Conservation (phyloP, 2,888 invertebrate species). For the Tribolium freemani region DNA sequence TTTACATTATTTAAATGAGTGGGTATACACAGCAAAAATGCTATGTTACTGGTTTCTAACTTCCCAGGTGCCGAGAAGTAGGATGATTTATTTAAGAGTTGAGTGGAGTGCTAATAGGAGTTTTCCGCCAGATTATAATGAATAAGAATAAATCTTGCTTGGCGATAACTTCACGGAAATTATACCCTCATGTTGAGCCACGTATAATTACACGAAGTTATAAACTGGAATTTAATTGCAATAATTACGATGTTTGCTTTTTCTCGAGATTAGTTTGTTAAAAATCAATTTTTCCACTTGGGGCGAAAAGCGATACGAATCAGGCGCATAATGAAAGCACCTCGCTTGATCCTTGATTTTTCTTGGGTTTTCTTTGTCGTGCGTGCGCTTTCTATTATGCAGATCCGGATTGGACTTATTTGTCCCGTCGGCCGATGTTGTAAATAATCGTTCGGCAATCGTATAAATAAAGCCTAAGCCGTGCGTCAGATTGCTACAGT, state of each 20-base stretch:
- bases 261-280: neutral
- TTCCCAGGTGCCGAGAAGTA: neutral
- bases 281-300: neutral
- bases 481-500: conserved; percentile 40
- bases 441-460: conserved; percentile 38
- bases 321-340: too few relatives aligned
- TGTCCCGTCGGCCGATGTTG: conserved; percentile 33
- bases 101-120: neutral
- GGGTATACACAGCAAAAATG: neutral
- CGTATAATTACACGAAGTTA: conserved; percentile 20
- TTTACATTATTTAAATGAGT: neutral
- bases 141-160: conserved; percentile 8
- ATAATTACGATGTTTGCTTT: conserved; percentile 16
- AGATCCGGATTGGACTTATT: conserved; percentile 34
- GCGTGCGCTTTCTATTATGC: neutral
- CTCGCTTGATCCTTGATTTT: too few relatives aligned
- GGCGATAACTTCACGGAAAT: conserved; percentile 18
- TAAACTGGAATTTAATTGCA: conserved; percentile 29
- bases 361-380: neutral
- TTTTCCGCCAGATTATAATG: neutral
- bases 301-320: neutral
- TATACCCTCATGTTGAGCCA: conserved; percentile 20
- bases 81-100: neutral
- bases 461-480: conserved; percentile 35
- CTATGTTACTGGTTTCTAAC: neutral